Conservation (phyloP, 2,797 vertebrate species). For the Emydoidea blandingii region DNA sequence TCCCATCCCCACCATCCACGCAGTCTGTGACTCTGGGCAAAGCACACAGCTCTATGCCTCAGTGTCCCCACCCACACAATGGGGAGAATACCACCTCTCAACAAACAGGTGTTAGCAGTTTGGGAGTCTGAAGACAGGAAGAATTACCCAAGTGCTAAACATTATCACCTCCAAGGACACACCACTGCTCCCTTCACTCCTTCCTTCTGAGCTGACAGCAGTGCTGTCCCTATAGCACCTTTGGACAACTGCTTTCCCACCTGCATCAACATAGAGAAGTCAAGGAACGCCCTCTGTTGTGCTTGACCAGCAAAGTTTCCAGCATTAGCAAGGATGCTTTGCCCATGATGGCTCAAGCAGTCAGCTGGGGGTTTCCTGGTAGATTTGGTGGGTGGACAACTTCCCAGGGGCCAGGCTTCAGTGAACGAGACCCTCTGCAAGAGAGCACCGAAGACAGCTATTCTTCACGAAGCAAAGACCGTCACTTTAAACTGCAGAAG, state of each 20-base stretch:
- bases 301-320: neutral
- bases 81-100: neutral
- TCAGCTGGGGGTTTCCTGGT: neutral
- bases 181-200: neutral
- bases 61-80: neutral
- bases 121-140: neutral
- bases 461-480: slow-evolving; percentile 23
- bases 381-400: slow-evolving; percentile 2
- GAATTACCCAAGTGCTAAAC: neutral
- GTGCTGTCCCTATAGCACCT: neutral
- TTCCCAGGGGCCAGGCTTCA: slow-evolving; percentile 3
- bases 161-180: neutral
- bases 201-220: neutral
- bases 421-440: slow-evolving; percentile 5
- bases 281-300: neutral
- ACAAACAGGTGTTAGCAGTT: neutral
- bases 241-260: neutral
- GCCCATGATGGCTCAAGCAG: neutral
- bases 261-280: neutral
- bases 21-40: too few species aligned
- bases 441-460: slow-evolving; percentile 34
- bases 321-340: slow-evolving; percentile 4
- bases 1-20: neutral
- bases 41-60: neutral
- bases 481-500: neutral